Evolutionary conservation across 2,113 vertebrate species (phyloP).

Genomic region (Lanius ludovicianus): DNA sequence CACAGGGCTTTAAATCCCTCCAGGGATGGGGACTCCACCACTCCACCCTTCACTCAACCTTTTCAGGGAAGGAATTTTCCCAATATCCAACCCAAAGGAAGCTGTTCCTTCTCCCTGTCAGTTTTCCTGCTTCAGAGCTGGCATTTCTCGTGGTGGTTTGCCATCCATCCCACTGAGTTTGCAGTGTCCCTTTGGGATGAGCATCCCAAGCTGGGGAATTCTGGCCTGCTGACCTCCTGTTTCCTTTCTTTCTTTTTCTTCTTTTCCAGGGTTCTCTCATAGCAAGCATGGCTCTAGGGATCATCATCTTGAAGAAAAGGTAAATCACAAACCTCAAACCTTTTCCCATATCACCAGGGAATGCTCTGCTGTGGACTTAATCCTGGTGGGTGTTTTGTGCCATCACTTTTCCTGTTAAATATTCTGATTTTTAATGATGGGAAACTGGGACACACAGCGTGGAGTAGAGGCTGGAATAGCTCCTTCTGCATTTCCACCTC

Average conservation of each 20-base stretch:
- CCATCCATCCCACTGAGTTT: accelerated
- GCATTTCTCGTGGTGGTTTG: not conserved
- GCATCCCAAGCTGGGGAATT: not conserved
- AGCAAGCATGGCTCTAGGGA: conserved; percentile 93
- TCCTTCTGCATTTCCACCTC: not conserved
- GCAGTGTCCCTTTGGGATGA: not conserved
- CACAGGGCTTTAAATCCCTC: not conserved
- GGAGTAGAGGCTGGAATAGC: not conserved
- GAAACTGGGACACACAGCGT: not conserved
- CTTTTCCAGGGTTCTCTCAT: conserved; percentile 89
- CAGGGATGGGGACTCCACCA: not conserved
- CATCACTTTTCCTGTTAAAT: not conserved
- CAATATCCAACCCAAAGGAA: not conserved
- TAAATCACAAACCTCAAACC: conserved; percentile 18
- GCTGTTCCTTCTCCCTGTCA: not conserved
- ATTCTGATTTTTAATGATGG: not conserved
- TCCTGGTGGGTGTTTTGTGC: not conserved
- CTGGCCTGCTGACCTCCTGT: not conserved
- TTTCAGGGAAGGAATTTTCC: not conserved
- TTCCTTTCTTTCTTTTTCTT: not conserved
- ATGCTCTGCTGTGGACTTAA: not conserved
- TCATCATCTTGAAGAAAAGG: conserved; percentile 97
- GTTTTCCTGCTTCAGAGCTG: not conserved
- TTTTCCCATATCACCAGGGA: not conserved
- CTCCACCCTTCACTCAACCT: not conserved